These are phyloP conservation scores for Megastigmus dorsalis DNA, from an alignment of 2,888 invertebrate genomes.

Conservation along the genomic window DNA sequence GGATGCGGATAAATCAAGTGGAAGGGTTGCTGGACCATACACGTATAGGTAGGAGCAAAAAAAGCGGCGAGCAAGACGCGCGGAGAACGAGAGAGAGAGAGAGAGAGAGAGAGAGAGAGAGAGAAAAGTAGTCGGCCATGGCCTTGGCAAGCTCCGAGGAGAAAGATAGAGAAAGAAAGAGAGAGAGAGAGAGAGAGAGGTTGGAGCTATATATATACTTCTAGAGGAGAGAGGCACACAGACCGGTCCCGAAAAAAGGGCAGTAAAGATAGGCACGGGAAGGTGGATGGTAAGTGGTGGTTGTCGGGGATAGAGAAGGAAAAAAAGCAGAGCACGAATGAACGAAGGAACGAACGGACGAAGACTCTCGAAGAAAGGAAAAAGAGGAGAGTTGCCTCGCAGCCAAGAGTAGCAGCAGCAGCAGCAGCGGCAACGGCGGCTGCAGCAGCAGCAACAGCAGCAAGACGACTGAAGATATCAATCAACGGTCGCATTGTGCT, in stretches of 20 bases:
- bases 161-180: slow-evolving; percentile 35
- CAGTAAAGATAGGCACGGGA: slow-evolving; percentile 53
- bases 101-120: slow-evolving; percentile 39
- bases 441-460: slow-evolving; percentile 58
- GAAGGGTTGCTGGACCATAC: slow-evolving; percentile 65
- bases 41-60: slow-evolving; percentile 56
- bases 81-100: slow-evolving; percentile 25
- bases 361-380: slow-evolving; percentile 38
- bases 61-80: not conserved
- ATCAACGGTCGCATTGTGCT: slow-evolving; percentile 72
- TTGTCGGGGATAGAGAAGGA: slow-evolving; percentile 51
- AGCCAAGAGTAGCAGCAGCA: slow-evolving; percentile 30
- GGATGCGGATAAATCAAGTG: slow-evolving; percentile 69
- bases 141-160: slow-evolving; percentile 51
- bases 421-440: slow-evolving; percentile 47
- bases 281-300: slow-evolving; percentile 53
- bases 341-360: slow-evolving; percentile 25
- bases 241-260: slow-evolving; percentile 55
- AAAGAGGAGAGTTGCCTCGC: slow-evolving; percentile 48
- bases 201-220: not conserved
- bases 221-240: slow-evolving; percentile 9
- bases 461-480: slow-evolving; percentile 71
- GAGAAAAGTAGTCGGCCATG: slow-evolving; percentile 49
- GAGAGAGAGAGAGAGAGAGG: slow-evolving; percentile 20
- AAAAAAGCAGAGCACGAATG: slow-evolving; percentile 50